phyloP scores from a whole-genome alignment of 1,140 invertebrate genomes.

The Caenorhabditis inopinata region DNA sequence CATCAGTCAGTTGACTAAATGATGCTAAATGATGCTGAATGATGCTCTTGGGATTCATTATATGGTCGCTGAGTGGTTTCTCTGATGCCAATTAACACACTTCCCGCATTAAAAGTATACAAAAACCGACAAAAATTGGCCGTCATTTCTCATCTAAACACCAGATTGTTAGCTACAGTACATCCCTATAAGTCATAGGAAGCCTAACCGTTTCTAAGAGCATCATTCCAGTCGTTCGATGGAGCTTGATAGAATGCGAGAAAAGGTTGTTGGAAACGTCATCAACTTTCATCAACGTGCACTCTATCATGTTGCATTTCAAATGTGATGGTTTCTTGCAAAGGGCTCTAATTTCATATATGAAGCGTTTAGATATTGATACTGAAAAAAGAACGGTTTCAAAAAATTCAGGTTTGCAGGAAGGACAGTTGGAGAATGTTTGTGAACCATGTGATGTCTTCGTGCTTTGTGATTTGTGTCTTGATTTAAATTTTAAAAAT shows the following conservation, averaged over 20 bases:
- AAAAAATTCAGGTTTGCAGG: background rate
- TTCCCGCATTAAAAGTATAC: too few species aligned
- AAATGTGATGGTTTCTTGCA: background rate
- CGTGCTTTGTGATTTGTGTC: background rate
- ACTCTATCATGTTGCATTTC: slow-evolving; percentile 26
- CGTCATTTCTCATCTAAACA: too few species aligned
- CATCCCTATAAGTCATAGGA: too few species aligned
- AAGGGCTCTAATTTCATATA: background rate
- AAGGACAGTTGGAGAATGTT: background rate
- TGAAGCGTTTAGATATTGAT: background rate
- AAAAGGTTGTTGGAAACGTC: background rate
- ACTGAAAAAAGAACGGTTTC: background rate
- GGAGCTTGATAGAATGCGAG: background rate
- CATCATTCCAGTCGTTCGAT: background rate
- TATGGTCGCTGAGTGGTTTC: too few species aligned
- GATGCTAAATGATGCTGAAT: too few species aligned
- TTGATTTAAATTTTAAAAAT: too few species aligned
- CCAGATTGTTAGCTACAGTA: too few species aligned
- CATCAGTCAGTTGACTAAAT: background rate
- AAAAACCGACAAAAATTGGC: too few species aligned
- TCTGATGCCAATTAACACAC: too few species aligned
- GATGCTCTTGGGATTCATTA: slow-evolving; percentile 19
- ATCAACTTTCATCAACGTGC: background rate
- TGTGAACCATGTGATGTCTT: background rate
- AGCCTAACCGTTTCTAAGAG: background rate